Base-by-base conservation (phyloP, 2,113 vertebrate species). In the Hypanus sabinus region DNA sequence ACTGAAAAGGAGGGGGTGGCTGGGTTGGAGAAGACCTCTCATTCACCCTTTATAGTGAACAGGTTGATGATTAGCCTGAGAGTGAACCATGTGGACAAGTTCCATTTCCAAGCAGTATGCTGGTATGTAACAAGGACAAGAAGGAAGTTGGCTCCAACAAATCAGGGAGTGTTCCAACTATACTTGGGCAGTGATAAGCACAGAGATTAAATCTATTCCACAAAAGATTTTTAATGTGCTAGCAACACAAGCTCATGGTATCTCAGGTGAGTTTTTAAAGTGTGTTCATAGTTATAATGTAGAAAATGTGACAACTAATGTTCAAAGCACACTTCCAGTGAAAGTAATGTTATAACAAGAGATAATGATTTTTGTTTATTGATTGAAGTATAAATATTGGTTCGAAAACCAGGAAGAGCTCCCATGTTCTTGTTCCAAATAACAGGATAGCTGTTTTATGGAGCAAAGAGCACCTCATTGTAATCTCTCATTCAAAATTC, bases 81-180 rank as follows among this genome's bases (percentile, higher is more conserved):
- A 60, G 60, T 62, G 12, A 87, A 85, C 46, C 24, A 62, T 27
- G 30, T 4, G 12, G 11, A n/a, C 33, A 14, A 33, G 27, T 65
- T 20, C 62, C 30, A 90, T 6, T 73, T 65, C n/a, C 30, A 12
- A 90, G 60, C 60, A 65, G 62, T 1, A 87, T 87, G 55, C 14
- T 65, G 57, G 30, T 65, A 20, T 33, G 85, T 0, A 88, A 62
- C 4, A 62, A 33, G 33, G 14, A 90, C 60, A 65, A 90, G 3
- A 33, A 33, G 60, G 85, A 90, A 90, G 85, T 90, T 90, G 85
- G 85, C 30, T 65, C 30, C 85, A 90, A 65, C 85, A 65, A 68
- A 68, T 90, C 85, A 65, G n/a, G 60, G 60, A 90, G 60, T 14
- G 16, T 33, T 90, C 60, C 30, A 33, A 90, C 65, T 90, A 90